Evolutionary conservation across 2,888 invertebrate genomes (phyloP).

Genomic region (Ptycholaimellus sp.): DNA sequence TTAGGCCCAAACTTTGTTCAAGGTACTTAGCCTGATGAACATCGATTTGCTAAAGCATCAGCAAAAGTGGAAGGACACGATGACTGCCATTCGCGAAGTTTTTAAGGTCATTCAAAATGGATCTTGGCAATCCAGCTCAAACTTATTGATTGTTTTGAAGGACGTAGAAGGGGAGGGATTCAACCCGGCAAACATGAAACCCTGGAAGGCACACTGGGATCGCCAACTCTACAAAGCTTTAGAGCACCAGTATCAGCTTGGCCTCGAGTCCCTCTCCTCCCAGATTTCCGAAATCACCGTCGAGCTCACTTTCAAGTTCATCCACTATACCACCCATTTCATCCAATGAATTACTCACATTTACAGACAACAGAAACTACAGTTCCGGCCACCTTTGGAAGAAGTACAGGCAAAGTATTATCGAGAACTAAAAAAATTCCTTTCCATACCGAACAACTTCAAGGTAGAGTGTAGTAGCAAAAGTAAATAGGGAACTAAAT

Average conservation of each 20-base stretch:
- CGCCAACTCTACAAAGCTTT: conserved; percentile 70
- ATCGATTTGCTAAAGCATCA: conserved; percentile 65
- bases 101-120: no score
- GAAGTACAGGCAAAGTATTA: conserved; percentile 67
- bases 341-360: conserved; percentile 1
- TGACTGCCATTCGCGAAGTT: conserved; percentile 56
- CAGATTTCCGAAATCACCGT: conserved; percentile 66
- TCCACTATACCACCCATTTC: neutral
- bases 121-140: neutral
- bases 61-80: conserved; percentile 62
- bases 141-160: conserved; percentile 10
- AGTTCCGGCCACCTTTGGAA: conserved; percentile 53
- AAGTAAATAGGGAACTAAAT: neutral
- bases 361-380: conserved; percentile 37
- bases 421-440: conserved; percentile 61
- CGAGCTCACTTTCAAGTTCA: conserved; percentile 47
- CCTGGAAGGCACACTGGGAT: conserved; percentile 85
- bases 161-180: conserved; percentile 27
- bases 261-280: conserved; percentile 56
- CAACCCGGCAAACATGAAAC: conserved; percentile 40
- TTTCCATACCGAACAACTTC: conserved; percentile 64
- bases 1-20: no score
- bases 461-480: conserved; percentile 24
- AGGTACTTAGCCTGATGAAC: conserved; percentile 45
- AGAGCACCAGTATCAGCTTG: conserved; percentile 63